Evolutionary conservation across 2,797 vertebrate genomes (phyloP), one percentile per base, ranked within the genome.

Genomic region (Pachyuromys duprasi): DNA sequence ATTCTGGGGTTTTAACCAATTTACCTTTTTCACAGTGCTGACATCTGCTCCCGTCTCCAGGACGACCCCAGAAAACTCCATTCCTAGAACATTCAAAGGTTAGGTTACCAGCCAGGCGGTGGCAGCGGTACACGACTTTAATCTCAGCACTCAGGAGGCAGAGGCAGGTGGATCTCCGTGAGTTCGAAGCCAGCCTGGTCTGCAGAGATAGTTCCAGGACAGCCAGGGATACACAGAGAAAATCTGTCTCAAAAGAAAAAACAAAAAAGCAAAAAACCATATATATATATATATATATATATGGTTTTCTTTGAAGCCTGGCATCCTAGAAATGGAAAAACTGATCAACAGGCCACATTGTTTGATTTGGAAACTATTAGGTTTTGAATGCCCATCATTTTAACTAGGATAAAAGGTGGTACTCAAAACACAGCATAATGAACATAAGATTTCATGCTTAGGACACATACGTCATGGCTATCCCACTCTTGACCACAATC

Each of bases 61-160:
- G 3, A 98, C 97, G 15, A n/a, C 95, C 62, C 98, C 98, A 62
- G 97, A 97, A 96, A 98, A 97, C 95, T 98, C 98, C 92, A 98
- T 67, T 84, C 97, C 98, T 98, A 80, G 78, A 96, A 97, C 39
- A 84, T 94, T 95, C 53, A 65, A 95, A 95, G 24, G 95, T 80
- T 86, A 94, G 36, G 83, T 79, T 91, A 91, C 87, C 42, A 75
- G 15, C 24, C 6, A 20, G 49, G n/a, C 7, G 55, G 55, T 57
- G 74, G 74, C 39, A 7, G 74, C 45, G 72, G 39, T 45, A 42
- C 42, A 75, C 2, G 28, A 13, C 42, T 75, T 45, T 45, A 28
- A 75, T 45, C 42, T 75, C 42, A 31, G 42, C 74, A 45, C 42
- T 28, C 26, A 28, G 42, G 74, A 75, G 55, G 55, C 55, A 57